These are phyloP conservation scores for Sphaerodactylus townsendi DNA, from an alignment of 2,113 vertebrate genomes.

Conservation along the genomic window DNA sequence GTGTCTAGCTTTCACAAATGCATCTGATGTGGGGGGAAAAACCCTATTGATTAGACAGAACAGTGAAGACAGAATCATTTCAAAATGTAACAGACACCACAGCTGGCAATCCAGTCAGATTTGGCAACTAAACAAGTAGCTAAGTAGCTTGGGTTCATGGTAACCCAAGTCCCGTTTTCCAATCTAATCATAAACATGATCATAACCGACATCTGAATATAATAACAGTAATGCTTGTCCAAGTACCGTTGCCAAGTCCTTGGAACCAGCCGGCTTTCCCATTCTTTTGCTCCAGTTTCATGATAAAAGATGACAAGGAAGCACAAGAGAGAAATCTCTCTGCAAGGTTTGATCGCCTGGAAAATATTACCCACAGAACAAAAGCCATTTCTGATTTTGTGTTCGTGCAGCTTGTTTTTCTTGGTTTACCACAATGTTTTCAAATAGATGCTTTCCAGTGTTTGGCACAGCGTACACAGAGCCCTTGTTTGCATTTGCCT, in stretches of 20 bases:
- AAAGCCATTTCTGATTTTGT: conserved; percentile 40
- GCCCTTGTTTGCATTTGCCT: conserved; percentile 8
- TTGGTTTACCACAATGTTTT: conserved; percentile 46
- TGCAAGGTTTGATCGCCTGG: conserved; percentile 54
- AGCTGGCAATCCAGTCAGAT: conserved; percentile 53
- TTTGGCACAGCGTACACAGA: conserved; percentile 43
- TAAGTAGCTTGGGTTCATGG: conserved; percentile 52
- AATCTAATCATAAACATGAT: conserved; percentile 53
- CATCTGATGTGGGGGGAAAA: neutral
- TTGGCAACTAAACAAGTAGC: conserved; percentile 43
- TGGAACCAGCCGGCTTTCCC: conserved; percentile 52
- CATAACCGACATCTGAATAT: conserved; percentile 62
- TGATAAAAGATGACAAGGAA: conserved; percentile 55
- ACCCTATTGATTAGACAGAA: neutral
- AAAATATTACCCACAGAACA: conserved; percentile 53
- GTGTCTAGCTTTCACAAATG: neutral
- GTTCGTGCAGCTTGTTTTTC: conserved; percentile 54
- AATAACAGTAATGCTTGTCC: conserved; percentile 54
- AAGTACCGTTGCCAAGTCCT: conserved; percentile 48
- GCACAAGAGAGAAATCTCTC: conserved; percentile 62
- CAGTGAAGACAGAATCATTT: neutral
- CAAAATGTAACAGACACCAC: conserved; percentile 33
- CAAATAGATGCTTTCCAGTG: conserved; percentile 27
- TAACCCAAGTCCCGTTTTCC: conserved; percentile 46
- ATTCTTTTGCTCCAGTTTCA: conserved; percentile 57